Percentiles rank a stretch among this genome's conserved stretches.
Conservation (phyloP, 2,113 vertebrate species). For the Pleuronectes platessa region DNA sequence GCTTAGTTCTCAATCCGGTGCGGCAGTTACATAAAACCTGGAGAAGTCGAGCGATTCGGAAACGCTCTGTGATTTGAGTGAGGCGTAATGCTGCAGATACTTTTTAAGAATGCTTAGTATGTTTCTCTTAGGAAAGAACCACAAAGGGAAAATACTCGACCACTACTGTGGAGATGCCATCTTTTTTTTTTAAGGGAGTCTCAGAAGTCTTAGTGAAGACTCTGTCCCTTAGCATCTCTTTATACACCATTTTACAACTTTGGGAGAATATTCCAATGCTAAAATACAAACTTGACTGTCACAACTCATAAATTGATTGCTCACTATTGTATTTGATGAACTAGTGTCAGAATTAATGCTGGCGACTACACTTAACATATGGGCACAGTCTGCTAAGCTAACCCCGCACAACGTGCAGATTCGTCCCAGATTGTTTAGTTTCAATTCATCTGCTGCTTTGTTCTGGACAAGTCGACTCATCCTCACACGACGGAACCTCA, state of each 20-base stretch:
- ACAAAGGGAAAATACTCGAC: neutral
- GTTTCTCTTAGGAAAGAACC: constrained; percentile 25
- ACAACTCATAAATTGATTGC: constrained; percentile 36
- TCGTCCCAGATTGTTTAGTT: constrained; percentile 60
- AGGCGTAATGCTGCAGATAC: constrained; percentile 42
- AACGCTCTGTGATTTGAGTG: constrained; percentile 23
- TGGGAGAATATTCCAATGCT: constrained; percentile 9
- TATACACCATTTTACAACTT: constrained; percentile 21
- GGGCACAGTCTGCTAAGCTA: constrained; percentile 57
- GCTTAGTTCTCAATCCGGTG: constrained; percentile 47
- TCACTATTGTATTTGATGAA: constrained; percentile 38
- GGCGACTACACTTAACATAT: constrained; percentile 39
- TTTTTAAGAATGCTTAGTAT: constrained; percentile 43
- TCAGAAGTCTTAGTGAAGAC: neutral
- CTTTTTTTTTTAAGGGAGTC: neutral
- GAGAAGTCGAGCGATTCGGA: constrained; percentile 19
- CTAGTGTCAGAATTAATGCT: constrained; percentile 21
- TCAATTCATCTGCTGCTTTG: constrained; percentile 59
- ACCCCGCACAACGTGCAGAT: constrained; percentile 49
- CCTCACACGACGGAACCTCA: constrained; percentile 58
- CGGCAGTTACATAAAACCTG: constrained; percentile 32
- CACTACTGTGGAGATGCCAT: constrained; percentile 5
- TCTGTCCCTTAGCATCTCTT: constrained; percentile 4
- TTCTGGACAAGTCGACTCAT: constrained; percentile 59
- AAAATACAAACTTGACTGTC: constrained; percentile 9